Percentiles rank a stretch among this genome's conserved stretches.
These are phyloP conservation scores for Heteropelma amictum DNA, from an alignment of 2,888 invertebrate species.

Conservation along the genomic window DNA sequence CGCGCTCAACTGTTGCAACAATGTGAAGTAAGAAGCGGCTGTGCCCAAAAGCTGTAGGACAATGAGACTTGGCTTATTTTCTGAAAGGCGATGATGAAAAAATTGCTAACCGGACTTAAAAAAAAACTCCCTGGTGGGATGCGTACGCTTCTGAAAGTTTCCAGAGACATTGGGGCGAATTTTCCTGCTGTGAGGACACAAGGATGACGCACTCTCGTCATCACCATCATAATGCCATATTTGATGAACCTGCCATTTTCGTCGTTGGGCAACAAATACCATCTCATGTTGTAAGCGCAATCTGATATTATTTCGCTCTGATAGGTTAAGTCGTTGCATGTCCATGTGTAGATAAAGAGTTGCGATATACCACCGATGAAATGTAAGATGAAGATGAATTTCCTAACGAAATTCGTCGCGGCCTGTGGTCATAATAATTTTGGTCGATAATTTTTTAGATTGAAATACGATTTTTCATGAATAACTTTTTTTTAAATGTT, in stretches of 20 bases:
- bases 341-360: slow-evolving; percentile 64
- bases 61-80: not conserved
- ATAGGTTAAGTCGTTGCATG: slow-evolving; percentile 62
- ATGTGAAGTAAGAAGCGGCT: slow-evolving; percentile 56
- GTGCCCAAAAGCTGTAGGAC: slow-evolving; percentile 55
- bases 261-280: slow-evolving; percentile 61
- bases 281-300: slow-evolving; percentile 60
- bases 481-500: no score
- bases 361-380: slow-evolving; percentile 60
- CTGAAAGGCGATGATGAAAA: not conserved
- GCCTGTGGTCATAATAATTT: slow-evolving; percentile 38
- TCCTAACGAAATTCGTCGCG: slow-evolving; percentile 45
- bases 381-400: slow-evolving; percentile 58
- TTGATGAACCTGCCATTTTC: slow-evolving; percentile 55
- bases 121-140: not conserved
- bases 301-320: slow-evolving; percentile 59
- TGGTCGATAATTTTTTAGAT: not conserved
- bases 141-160: slow-evolving; percentile 63
- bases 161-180: slow-evolving; percentile 63
- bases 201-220: slow-evolving; percentile 59
- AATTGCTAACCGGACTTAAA: not conserved
- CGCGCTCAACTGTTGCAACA: slow-evolving; percentile 55
- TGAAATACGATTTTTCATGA: no score
- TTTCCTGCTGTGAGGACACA: slow-evolving; percentile 63
- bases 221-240: slow-evolving; percentile 58